Evolutionary conservation across 2,113 vertebrate genomes (phyloP).

Genomic region (Gambusia holbrooki): DNA sequence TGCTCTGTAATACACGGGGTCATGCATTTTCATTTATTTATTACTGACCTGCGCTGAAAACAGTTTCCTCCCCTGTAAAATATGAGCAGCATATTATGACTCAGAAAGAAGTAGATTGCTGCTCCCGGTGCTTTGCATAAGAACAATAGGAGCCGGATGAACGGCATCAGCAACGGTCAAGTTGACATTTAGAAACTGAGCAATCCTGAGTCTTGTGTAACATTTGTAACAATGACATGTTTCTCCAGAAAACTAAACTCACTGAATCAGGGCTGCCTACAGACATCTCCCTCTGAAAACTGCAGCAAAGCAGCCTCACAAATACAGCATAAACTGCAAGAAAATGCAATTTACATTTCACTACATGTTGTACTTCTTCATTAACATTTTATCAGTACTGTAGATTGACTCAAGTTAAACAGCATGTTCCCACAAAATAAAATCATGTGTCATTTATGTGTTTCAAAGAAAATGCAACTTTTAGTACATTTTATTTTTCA

Average conservation of each 20-base stretch:
- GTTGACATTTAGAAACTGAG: conserved; percentile 35
- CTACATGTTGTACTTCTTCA: background rate
- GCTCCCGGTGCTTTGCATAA: conserved; percentile 28
- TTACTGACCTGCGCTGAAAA: conserved; percentile 9
- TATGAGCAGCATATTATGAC: conserved; percentile 14
- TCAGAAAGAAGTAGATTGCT: conserved; percentile 1
- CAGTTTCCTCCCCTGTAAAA: conserved; percentile 2
- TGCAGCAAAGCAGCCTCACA: conserved; percentile 10
- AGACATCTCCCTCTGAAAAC: conserved; percentile 11
- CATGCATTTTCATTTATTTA: conserved; percentile 22
- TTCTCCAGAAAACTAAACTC: conserved; percentile 6
- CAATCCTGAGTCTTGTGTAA: conserved; percentile 7
- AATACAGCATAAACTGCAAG: background rate
- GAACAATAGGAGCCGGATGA: conserved; percentile 22
- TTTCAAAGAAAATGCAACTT: too few species aligned
- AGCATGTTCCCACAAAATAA: too few species aligned
- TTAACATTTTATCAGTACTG: background rate
- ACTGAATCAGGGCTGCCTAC: conserved; percentile 14
- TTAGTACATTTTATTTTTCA: too few species aligned
- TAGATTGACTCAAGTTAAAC: too few species aligned
- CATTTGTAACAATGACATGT: conserved; percentile 18
- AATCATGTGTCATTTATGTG: too few species aligned
- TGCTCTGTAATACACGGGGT: background rate
- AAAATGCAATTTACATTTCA: background rate
- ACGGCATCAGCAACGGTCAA: conserved; percentile 23